Conservation (phyloP, 2,113 vertebrate species). For the Isichthys henryi region DNA sequence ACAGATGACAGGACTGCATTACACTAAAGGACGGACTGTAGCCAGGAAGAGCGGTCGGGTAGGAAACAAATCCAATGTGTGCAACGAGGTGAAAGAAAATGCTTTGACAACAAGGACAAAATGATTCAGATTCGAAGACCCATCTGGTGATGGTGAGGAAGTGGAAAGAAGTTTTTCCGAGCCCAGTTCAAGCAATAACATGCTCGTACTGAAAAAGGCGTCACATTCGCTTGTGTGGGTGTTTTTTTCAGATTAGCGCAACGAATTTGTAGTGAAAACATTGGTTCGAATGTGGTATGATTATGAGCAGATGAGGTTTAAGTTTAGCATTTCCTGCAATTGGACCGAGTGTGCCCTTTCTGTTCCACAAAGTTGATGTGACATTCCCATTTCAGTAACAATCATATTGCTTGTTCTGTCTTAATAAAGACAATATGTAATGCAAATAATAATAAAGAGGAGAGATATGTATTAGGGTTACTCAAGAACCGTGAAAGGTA, state of each 20-base stretch:
- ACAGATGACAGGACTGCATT: not conserved
- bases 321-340: not conserved
- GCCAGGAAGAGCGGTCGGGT: not conserved
- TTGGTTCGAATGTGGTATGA: not conserved
- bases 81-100: not conserved
- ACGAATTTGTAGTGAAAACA: not conserved
- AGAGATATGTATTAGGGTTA: not conserved
- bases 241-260: not conserved
- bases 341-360: not conserved
- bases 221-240: not conserved
- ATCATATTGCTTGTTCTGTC: not conserved
- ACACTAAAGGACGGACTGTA: not conserved
- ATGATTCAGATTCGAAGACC: not conserved
- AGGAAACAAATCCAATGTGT: not conserved
- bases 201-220: not conserved
- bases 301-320: not conserved
- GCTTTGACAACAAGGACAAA: not conserved
- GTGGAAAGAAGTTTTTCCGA: not conserved
- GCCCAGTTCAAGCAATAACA: not conserved
- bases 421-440: not conserved
- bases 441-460: not conserved
- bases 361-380: not conserved
- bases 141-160: not conserved
- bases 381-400: not conserved
- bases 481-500: not conserved